Evolutionary conservation across 2,113 vertebrate species (phyloP).

Genomic region (Ceyx cyanopectus): DNA sequence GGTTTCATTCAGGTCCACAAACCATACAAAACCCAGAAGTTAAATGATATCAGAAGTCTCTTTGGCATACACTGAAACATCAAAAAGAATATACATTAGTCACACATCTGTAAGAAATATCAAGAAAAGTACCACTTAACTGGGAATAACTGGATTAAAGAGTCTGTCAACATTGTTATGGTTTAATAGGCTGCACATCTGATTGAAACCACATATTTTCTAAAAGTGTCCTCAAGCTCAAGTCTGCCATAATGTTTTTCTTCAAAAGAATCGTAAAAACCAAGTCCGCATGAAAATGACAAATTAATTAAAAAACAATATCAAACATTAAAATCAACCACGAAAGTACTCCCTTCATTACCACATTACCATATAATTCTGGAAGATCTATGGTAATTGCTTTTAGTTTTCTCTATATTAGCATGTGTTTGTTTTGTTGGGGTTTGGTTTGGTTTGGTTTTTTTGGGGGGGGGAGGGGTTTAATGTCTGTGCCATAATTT

Average conservation of each 20-base stretch:
- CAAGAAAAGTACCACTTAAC: not conserved
- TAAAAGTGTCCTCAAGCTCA: not conserved
- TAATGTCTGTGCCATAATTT: not conserved
- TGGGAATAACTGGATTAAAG: not conserved
- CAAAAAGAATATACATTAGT: not conserved
- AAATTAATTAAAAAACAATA: not conserved
- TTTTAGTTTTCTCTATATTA: not conserved
- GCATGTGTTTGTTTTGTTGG: not conserved
- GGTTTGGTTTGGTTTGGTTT: not conserved
- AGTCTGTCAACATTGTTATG: not conserved
- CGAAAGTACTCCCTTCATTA: not conserved
- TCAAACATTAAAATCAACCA: fast-evolving
- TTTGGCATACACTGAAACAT: not conserved
- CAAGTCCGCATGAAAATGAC: not conserved
- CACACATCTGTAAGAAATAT: not conserved
- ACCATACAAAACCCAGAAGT: not conserved
- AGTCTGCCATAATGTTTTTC: not conserved
- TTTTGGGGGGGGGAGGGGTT: not conserved
- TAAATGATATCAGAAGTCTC: not conserved
- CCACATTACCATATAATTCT: not conserved
- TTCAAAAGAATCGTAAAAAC: not conserved
- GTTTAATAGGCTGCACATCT: not conserved
- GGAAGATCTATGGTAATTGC: not conserved
- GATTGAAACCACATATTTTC: not conserved
- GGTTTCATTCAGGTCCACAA: not conserved